Evolutionary conservation across 1,140 invertebrate species (phyloP), one percentile per base, ranked within the genome.

Genomic region (Drosophila tani): DNA sequence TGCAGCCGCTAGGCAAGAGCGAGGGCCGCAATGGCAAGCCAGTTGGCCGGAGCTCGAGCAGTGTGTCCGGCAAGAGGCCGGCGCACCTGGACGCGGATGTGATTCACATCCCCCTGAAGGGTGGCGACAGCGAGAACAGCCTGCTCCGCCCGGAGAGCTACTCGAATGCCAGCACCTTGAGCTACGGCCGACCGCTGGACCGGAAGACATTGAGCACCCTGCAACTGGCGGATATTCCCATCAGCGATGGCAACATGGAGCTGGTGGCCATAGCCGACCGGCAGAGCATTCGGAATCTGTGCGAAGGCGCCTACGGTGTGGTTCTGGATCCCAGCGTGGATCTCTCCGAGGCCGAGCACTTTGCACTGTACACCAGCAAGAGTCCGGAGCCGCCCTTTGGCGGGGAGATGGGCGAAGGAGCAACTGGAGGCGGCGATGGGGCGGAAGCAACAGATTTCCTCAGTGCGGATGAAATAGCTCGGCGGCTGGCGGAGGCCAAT

Each of bases 311-410:
- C 74, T 91, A 86, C 43, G 91, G 92, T 29, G 84, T 93, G 9
- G 50, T 84, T 0, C 71, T 93, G 1, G 91, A 93, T 82, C 86
- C 93, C 47, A 93, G 93, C 74, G 93, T 94, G 38, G 95, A 97
- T 74, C 91, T 97, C 17, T 97, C 96, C 1, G 97, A 97, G 77
- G 97, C 96, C 0, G 97, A 98, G 88, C 96, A 97, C 91, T 97
- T 97, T 92, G 97, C 97, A 35, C 93, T 98, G 29, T 97, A 97
- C 73, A 97, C 96, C 69, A 95, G 95, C 41, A 95, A 97, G 80
- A 96, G 96, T 7, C 96, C 97, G 12, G 96, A 96, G 86, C 97
- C 97, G 1, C 97, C 96, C 0, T 75, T 55, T 40, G 97, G 97
- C 82, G 96, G 96, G 96, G 96, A 97, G 8, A 96, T 96, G 83